Conservation (phyloP, 2,888 invertebrate genomes). For the Leptinotarsa haldemani region DNA sequence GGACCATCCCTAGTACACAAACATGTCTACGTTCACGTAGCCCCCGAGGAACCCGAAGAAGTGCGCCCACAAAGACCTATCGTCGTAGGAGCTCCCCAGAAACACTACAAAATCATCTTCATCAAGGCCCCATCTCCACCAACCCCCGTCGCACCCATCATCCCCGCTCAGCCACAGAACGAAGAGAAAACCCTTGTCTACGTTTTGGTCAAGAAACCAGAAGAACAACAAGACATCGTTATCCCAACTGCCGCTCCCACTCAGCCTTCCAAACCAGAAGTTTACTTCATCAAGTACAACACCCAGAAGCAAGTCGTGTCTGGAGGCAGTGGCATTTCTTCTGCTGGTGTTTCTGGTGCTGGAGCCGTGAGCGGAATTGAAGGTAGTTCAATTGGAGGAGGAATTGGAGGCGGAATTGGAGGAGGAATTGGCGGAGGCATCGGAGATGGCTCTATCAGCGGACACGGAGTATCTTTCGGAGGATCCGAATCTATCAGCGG, state of each 20-base stretch:
- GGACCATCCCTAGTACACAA: constrained; percentile 78
- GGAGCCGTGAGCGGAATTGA: constrained; percentile 44
- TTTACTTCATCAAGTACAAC: constrained; percentile 89
- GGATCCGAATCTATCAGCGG: constrained; percentile 27
- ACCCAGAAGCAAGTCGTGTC: constrained; percentile 69
- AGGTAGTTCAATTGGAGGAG: constrained; percentile 30
- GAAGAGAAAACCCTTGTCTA: constrained; percentile 91
- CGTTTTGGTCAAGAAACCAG: constrained; percentile 89
- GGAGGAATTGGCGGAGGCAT: constrained; percentile 30
- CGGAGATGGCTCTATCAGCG: constrained; percentile 43
- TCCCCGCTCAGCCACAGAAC: constrained; percentile 83
- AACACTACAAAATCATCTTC: constrained; percentile 92
- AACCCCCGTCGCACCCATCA: constrained; percentile 80
- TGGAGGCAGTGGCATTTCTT: constrained; percentile 43
- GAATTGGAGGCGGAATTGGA: constrained; percentile 31
- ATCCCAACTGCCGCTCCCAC: constrained; percentile 84
- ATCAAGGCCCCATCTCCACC: constrained; percentile 75
- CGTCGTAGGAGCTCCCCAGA: constrained; percentile 80
- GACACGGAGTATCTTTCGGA: constrained; percentile 22
- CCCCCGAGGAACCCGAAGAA: constrained; percentile 85
- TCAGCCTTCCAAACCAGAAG: constrained; percentile 89
- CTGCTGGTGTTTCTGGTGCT: constrained; percentile 38
- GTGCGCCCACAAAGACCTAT: constrained; percentile 74
- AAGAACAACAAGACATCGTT: constrained; percentile 83
- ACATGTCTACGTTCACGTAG: constrained; percentile 90